Conservation (phyloP, 2,797 vertebrate genomes). For the Sparus aurata region DNA sequence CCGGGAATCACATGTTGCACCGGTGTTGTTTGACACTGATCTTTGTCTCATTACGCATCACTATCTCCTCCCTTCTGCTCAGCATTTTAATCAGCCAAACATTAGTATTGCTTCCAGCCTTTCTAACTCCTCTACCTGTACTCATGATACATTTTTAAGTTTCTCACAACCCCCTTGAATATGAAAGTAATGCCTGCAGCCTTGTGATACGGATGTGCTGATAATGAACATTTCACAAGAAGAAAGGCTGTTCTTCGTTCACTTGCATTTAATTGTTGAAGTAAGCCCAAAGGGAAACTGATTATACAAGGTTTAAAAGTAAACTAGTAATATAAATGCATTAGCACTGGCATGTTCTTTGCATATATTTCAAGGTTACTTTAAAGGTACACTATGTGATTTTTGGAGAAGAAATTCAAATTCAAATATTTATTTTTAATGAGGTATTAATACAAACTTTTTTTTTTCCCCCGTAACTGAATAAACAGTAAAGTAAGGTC, state of each 20-base stretch:
- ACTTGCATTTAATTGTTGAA: not conserved
- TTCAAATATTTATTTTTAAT: no score
- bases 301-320: not conserved
- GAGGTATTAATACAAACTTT: no score
- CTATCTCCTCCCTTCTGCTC: conserved; percentile 33
- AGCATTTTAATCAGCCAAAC: conserved; percentile 59
- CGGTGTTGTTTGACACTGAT: conserved; percentile 53
- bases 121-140: not conserved
- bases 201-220: not conserved
- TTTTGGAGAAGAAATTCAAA: no score
- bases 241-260: not conserved
- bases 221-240: conserved; percentile 25
- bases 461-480: no score
- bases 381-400: not conserved
- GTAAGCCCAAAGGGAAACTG: not conserved
- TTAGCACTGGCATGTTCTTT: not conserved
- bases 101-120: conserved; percentile 2
- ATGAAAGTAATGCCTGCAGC: conserved; percentile 25
- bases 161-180: conserved; percentile 14
- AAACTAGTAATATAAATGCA: not conserved
- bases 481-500: no score
- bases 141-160: conserved; percentile 35
- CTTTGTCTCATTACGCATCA: conserved; percentile 57
- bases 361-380: conserved; percentile 11
- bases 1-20: conserved; percentile 34